Percentiles rank a stretch among this genome's conserved stretches.
phyloP scores from a whole-genome alignment of 1,140 invertebrate species.

The Latrodectus geometricus region DNA sequence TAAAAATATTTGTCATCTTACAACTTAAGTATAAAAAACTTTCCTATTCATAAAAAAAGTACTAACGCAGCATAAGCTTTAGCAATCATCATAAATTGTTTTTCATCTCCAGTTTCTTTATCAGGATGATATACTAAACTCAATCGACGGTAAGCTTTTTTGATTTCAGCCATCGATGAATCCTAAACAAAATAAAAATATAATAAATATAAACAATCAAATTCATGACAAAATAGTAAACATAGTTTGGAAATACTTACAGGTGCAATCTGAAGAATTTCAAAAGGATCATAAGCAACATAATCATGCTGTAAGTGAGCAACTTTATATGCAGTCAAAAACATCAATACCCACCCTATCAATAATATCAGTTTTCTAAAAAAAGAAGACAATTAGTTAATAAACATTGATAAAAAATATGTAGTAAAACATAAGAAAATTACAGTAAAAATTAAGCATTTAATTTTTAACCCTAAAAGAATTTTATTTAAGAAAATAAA shows the following conservation, averaged over 20 bases:
- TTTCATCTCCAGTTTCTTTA: constrained; percentile 96
- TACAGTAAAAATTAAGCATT: no score
- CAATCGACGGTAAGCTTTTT: constrained; percentile 93
- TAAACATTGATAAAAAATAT: not conserved
- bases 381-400: constrained; percentile 60
- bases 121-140: constrained; percentile 97
- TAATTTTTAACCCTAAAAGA: no score
- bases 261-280: constrained; percentile 90
- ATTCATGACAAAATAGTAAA: constrained; percentile 5
- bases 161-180: constrained; percentile 88
- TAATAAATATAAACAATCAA: not conserved
- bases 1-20: no score
- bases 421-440: not conserved
- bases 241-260: constrained; percentile 71
- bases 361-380: constrained; percentile 79
- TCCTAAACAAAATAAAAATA: constrained; percentile 73
- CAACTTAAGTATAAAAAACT: no score
- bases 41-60: not conserved
- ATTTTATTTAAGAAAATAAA: no score
- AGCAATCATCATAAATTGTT: constrained; percentile 96
- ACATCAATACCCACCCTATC: constrained; percentile 88
- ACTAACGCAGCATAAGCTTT: constrained; percentile 85
- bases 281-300: constrained; percentile 98
- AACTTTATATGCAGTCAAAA: constrained; percentile 93
- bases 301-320: constrained; percentile 98